Base-by-base conservation (phyloP, 2,113 vertebrate species). In the Hydrolagus affinis region DNA sequence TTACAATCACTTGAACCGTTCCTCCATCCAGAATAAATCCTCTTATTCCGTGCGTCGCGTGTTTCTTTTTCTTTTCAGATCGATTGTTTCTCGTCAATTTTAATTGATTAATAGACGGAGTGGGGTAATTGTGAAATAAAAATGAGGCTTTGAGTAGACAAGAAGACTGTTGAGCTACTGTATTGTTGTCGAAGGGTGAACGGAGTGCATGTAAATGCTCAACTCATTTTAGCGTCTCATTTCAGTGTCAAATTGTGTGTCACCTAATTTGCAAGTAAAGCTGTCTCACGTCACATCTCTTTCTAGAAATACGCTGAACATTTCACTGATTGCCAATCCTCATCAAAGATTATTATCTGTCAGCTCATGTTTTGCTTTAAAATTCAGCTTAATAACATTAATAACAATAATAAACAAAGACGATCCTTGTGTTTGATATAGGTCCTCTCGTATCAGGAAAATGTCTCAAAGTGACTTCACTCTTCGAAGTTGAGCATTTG, bases 31-130 rank as follows among this genome's bases (percentile, higher is more conserved):
- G 32, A 75, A 75, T 19, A 19, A 56, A 75, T 21, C 73, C 73
- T 75, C 56, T n/a, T 75, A 75, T 75, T 19, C 32, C 72, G 56
- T 21, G 21, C 14, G 57, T 60, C 25, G 56, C 11, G 23, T 12
- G 57, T 21, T 78, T 23, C 23, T 78, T 44, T 44, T 44, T 44
- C 2, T 44, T 44, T 44, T 44, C 44, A 44, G 44, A 7, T 78
- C 28, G 56, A 23, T 25, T 8, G 57, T 78, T 60, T 78, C 75
- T 60, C 59, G 75, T 78, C 73, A 75, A 75, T 44, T 32, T 59
- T 23, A 78, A 78, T 60, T 78, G 75, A 60, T 78, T 25, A 78
- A 60, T 78, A 11, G n/a, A 77, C 3, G 56, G n/a, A 23, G n/a
- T 60, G n/a, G 19, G 11, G 12, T 78, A 60, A 60, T 14, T 23